phyloP scores from a whole-genome alignment of 92 coral and sea anemone genomes.

The Nematostella vectensis region DNA sequence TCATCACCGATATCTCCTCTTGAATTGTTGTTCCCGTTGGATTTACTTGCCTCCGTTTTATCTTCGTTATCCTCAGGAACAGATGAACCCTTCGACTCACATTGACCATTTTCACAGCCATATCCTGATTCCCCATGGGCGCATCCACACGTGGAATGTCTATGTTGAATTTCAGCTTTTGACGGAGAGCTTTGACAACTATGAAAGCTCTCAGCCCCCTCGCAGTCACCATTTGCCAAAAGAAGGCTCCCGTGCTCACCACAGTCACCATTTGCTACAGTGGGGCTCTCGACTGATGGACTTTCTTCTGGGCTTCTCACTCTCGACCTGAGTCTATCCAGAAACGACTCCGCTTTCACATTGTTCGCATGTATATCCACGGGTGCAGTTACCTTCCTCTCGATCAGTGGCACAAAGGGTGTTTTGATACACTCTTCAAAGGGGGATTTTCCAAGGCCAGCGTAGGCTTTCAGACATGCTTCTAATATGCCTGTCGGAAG shows the following conservation, averaged over 20 bases:
- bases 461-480: slow-evolving; percentile 79
- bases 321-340: slow-evolving; percentile 20
- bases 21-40: background rate
- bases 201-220: slow-evolving; percentile 39
- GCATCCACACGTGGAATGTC: background rate
- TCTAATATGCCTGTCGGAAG: slow-evolving; percentile 78
- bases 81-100: background rate
- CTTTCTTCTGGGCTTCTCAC: background rate
- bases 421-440: slow-evolving; percentile 67
- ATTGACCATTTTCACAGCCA: background rate
- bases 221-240: too few species aligned
- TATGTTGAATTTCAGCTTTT: slow-evolving; percentile 9
- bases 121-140: background rate
- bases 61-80: background rate
- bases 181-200: slow-evolving; percentile 51
- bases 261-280: too few species aligned
- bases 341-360: slow-evolving; percentile 37
- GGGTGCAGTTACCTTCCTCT: slow-evolving; percentile 23
- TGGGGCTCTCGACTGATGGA: background rate
- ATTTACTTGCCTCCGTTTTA: background rate
- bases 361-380: slow-evolving; percentile 18
- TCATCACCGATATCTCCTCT: background rate
- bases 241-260: too few species aligned
- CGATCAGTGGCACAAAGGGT: slow-evolving; percentile 30
- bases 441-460: slow-evolving; percentile 82